Evolutionary conservation across 2,797 vertebrate species (phyloP).

Genomic region (Cuniculus paca): DNA sequence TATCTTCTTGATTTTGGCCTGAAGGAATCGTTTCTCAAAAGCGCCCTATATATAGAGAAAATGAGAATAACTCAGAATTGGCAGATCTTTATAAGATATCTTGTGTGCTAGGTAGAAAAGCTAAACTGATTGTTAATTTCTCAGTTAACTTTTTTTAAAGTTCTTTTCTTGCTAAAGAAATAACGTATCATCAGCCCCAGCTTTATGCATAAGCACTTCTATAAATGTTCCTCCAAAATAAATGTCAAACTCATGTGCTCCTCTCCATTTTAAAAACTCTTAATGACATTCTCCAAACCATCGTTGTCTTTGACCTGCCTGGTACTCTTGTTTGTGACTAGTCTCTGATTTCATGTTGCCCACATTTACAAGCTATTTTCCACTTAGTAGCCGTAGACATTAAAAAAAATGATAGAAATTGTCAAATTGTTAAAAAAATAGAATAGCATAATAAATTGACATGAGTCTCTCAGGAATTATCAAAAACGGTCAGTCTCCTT

Average conservation of each 20-base stretch:
- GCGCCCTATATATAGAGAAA: neutral
- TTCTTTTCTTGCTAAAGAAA: neutral
- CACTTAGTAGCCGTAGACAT: neutral
- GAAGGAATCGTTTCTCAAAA: conserved; percentile 68
- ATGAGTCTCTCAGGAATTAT: neutral
- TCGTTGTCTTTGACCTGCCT: neutral
- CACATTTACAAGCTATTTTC: neutral
- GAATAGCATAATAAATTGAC: neutral
- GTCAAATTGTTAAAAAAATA: neutral
- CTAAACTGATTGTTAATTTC: neutral
- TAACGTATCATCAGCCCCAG: neutral
- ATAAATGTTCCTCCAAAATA: neutral
- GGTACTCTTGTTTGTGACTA: neutral
- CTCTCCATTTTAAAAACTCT: neutral
- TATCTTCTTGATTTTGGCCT: neutral
- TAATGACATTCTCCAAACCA: neutral
- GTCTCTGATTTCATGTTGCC: neutral
- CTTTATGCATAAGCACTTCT: neutral
- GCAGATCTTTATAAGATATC: neutral
- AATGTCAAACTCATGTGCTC: neutral
- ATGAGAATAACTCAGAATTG: conserved; percentile 13
- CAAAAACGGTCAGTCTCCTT: neutral
- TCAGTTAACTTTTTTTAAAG: neutral
- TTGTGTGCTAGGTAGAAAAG: neutral
- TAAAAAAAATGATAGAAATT: neutral